phyloP scores from a whole-genome alignment of 1,140 invertebrate genomes.

The Zaprionus kolodkinae region DNA sequence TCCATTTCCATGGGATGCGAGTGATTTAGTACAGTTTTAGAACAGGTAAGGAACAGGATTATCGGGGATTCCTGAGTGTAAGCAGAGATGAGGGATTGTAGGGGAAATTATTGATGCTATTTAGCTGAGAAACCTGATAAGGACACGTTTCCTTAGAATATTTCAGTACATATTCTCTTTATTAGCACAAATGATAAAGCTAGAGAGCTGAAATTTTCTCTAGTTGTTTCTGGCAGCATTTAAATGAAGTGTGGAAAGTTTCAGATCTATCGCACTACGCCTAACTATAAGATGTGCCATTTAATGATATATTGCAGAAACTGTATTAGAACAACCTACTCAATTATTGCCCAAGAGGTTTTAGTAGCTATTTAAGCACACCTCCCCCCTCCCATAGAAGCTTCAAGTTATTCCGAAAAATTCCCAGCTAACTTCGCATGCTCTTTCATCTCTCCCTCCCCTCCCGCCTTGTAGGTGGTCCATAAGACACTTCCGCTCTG shows the following conservation, averaged over 20 bases:
- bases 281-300: too few relatives aligned
- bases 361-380: too few relatives aligned
- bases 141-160: too few relatives aligned
- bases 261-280: too few relatives aligned
- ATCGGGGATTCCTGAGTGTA: neutral
- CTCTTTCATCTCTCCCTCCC: neutral
- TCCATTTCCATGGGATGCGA: neutral
- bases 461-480: slow-evolving; percentile 29
- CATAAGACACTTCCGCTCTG: neutral
- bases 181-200: too few relatives aligned
- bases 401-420: neutral
- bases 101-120: neutral
- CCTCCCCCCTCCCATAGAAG: neutral
- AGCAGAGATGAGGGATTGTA: too few relatives aligned
- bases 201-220: too few relatives aligned
- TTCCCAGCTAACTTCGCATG: neutral
- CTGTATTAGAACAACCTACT: too few relatives aligned
- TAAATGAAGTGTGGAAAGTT: too few relatives aligned
- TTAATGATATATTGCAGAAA: too few relatives aligned
- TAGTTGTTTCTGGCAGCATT: too few relatives aligned
- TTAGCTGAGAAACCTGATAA: neutral
- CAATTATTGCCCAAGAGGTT: neutral
- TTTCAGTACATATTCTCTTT: neutral
- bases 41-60: too few relatives aligned
- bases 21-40: slow-evolving; percentile 10